Evolutionary conservation across 2,113 vertebrate genomes (phyloP).

Genomic region (Carlito syrichta): DNA sequence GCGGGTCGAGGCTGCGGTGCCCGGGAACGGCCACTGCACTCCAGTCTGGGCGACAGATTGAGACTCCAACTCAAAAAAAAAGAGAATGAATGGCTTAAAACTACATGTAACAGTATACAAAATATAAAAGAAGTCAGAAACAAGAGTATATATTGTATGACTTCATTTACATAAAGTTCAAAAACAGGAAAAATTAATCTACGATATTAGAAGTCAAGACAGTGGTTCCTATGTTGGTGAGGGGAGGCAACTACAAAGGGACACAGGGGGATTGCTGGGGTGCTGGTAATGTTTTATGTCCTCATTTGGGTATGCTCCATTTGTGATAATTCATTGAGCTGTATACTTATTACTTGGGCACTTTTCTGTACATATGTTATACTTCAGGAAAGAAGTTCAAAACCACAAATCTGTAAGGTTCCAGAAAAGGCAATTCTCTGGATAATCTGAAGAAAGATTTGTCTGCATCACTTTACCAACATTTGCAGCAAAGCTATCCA

Average conservation of each 20-base stretch:
- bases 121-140: neutral
- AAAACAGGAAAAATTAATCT: neutral
- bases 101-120: neutral
- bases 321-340: neutral
- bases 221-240: neutral
- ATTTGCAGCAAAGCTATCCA: slow-evolving; percentile 49
- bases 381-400: neutral
- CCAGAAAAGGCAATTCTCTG: slow-evolving; percentile 59
- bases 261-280: neutral
- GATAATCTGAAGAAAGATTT: slow-evolving; percentile 42
- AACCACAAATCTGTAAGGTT: neutral
- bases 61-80: no score
- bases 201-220: neutral
- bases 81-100: neutral
- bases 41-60: no score
- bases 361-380: neutral
- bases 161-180: neutral
- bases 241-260: neutral
- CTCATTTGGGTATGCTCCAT: neutral
- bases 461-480: slow-evolving; percentile 51
- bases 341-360: neutral
- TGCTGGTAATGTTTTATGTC: neutral
- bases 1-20: no score
- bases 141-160: neutral
- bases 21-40: no score